phyloP scores from a whole-genome alignment of 2,888 invertebrate genomes.

The Podotricha telesiphe region DNA sequence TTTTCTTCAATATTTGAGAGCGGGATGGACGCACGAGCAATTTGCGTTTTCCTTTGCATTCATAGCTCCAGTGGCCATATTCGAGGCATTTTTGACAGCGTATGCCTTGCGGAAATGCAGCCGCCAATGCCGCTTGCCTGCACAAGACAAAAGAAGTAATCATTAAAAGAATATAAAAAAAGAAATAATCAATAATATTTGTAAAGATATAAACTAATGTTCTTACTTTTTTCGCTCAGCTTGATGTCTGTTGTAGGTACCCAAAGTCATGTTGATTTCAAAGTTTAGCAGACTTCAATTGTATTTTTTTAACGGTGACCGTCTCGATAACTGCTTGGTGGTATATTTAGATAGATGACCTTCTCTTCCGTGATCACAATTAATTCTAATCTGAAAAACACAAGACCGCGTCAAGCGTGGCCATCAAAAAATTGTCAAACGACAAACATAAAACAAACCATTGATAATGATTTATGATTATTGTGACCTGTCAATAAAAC shows the following conservation, averaged over 20 bases:
- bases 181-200: slow-evolving; percentile 16
- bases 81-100: slow-evolving; percentile 97
- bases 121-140: slow-evolving; percentile 85
- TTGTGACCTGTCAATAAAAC: slow-evolving; percentile 34
- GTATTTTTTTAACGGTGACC: not conserved
- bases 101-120: slow-evolving; percentile 88
- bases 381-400: slow-evolving; percentile 47
- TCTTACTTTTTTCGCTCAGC: slow-evolving; percentile 74
- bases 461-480: slow-evolving; percentile 28
- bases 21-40: slow-evolving; percentile 92
- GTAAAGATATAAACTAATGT: slow-evolving; percentile 23
- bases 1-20: slow-evolving; percentile 90
- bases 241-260: slow-evolving; percentile 78
- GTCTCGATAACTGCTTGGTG: not conserved
- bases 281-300: slow-evolving; percentile 6
- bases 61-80: slow-evolving; percentile 97
- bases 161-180: slow-evolving; percentile 32
- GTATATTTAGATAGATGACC: slow-evolving; percentile 31
- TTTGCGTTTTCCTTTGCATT: slow-evolving; percentile 95
- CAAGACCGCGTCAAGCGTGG: slow-evolving; percentile 46
- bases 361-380: slow-evolving; percentile 48
- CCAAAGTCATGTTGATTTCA: slow-evolving; percentile 67
- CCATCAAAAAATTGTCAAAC: slow-evolving; percentile 43
- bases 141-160: slow-evolving; percentile 31
- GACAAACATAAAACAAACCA: slow-evolving; percentile 34